phyloP scores from a whole-genome alignment of 2,888 invertebrate genomes.

The Ophion slaviceki region DNA sequence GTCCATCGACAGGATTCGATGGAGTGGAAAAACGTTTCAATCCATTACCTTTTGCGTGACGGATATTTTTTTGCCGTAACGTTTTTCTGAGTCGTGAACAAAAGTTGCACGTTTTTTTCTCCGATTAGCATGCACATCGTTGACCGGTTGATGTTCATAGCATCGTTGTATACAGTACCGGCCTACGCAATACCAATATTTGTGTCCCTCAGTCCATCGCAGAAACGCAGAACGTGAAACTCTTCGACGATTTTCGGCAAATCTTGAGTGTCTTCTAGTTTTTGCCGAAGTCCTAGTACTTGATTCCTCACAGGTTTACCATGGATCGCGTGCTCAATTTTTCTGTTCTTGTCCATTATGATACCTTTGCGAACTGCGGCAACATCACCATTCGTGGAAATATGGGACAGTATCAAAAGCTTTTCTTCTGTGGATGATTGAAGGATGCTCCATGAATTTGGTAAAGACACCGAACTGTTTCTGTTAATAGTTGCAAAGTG shows the following conservation, averaged over 20 bases:
- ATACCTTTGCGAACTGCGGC: background rate
- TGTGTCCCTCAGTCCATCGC: conserved; percentile 11
- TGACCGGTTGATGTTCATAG: conserved; percentile 3
- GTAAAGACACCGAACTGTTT: background rate
- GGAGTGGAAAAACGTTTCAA: background rate
- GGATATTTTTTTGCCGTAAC: conserved; percentile 1
- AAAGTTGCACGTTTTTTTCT: background rate
- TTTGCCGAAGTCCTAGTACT: background rate
- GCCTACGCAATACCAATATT: conserved; percentile 3
- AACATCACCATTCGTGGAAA: background rate
- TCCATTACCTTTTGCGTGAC: background rate
- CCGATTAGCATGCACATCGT: background rate
- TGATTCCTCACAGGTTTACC: background rate
- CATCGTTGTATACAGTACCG: background rate
- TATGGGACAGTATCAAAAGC: background rate
- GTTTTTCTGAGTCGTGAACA: conserved; percentile 14
- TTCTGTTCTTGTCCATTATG: background rate
- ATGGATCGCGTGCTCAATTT: conserved; percentile 3
- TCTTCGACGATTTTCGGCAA: background rate
- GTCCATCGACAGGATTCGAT: background rate
- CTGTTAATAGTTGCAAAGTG: background rate
- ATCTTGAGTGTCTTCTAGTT: background rate
- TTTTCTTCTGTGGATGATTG: background rate
- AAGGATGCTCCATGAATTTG: background rate
- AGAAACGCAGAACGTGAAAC: conserved; percentile 3